A percentile compares a stretch with the other conserved stretches of the same genome.
Conservation (phyloP, 2,797 vertebrate genomes). For the Ataeniobius toweri region DNA sequence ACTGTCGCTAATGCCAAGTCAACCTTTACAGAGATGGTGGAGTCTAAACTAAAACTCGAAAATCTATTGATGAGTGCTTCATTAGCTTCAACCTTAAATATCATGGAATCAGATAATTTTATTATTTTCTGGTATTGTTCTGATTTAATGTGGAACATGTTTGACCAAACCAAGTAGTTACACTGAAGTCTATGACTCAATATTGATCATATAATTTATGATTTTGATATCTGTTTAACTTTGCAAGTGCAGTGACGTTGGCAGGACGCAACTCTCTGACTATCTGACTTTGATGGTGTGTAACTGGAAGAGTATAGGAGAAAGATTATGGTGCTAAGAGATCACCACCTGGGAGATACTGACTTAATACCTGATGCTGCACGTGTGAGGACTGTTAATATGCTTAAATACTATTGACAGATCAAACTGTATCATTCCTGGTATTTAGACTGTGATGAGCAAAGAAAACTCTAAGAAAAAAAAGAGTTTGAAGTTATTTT, state of each 20-base stretch:
- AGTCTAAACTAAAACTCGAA: slow-evolving; percentile 40
- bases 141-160: not conserved
- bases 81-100: slow-evolving; percentile 30
- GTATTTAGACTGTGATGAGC: not conserved
- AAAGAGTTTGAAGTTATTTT: not conserved
- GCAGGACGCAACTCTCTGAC: not conserved
- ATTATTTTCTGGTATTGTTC: not conserved
- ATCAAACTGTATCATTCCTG: not conserved
- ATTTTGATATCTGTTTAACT: not conserved
- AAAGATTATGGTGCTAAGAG: slow-evolving; percentile 31
- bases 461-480: not conserved
- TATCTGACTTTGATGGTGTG: slow-evolving; percentile 26
- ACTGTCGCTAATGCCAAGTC: slow-evolving; percentile 24
- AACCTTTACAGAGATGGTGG: slow-evolving; percentile 51
- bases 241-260: not conserved
- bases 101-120: slow-evolving; percentile 20
- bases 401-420: not conserved
- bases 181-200: not conserved
- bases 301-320: slow-evolving; percentile 25
- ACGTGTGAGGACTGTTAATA: slow-evolving; percentile 7
- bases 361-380: slow-evolving; percentile 5
- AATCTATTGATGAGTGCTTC: slow-evolving; percentile 38
- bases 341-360: slow-evolving; percentile 31
- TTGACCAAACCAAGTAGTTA: not conserved
- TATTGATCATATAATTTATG: not conserved